Base-by-base conservation (phyloP, 1,140 invertebrate species). In the Trichonephila inaurata region DNA sequence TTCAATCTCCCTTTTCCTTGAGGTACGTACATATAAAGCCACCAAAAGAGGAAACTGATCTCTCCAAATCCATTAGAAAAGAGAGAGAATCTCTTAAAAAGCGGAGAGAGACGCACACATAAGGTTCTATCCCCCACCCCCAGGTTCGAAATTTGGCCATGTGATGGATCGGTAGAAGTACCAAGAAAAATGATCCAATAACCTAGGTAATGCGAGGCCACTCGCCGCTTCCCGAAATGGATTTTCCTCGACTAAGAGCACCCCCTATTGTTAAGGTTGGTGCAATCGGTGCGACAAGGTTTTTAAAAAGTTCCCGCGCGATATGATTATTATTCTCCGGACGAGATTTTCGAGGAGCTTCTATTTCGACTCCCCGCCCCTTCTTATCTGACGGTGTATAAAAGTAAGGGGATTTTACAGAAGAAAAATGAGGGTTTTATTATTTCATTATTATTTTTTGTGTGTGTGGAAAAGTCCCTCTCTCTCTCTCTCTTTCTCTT, bases 181-280 rank as follows among this genome's bases (percentile, higher is more conserved):
- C 69, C 28, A 92, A 92, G 91, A 92, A 92, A 92, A 92, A 92
- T 92, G 91, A 92, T 92, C 91, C 91, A 92, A 92, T 92, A 92
- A 92, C 91, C 91, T 92, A 87, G 91, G 91, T 92, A 92, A 92
- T 92, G 91, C 91, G 28, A 33, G 81, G 81, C n/a, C 77, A 64
- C 81, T 85, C 24, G 66, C 62, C n/a, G 62, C 61, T 85, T 83
- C 61, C 19, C 19, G 62, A 92, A 87, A 92, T 92, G 91, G 91
- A 92, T 92, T 92, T 87, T 87, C 33, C 40, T 19, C 40, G 19
- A 51, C 81, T 92, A 92, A 92, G 81, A 85, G 64, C 62, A 77
- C 82, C 91, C 82, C 90, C 90, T 60, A 85, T 92, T 92, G 91
- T 92, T 92, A 92, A 51, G 44, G 66, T 51, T 28, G 64, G 21